Evolutionary conservation across 2,797 vertebrate species (phyloP).

Genomic region (Zalophus californianus): DNA sequence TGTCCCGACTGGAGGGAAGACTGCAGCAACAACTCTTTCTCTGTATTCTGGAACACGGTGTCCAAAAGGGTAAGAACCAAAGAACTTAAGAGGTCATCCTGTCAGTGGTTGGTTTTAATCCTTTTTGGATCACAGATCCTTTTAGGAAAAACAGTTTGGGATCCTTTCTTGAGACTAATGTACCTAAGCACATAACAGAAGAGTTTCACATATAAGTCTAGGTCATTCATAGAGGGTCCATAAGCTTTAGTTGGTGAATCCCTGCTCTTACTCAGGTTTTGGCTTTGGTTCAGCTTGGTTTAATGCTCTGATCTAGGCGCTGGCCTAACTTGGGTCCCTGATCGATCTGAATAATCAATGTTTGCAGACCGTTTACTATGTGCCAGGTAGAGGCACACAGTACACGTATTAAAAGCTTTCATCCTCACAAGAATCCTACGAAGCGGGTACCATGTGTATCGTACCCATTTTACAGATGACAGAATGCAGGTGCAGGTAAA

Average conservation of each 20-base stretch:
- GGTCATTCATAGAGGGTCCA: background rate
- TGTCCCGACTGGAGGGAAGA: slow-evolving; percentile 86
- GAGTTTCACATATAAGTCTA: background rate
- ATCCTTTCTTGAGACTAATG: background rate
- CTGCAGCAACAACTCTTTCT: slow-evolving; percentile 83
- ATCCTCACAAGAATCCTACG: background rate
- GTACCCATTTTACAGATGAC: background rate
- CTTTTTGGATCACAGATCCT: background rate
- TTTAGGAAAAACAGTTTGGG: background rate
- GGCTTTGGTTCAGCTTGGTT: background rate
- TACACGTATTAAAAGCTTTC: background rate
- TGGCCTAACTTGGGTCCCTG: background rate
- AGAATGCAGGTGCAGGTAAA: no score
- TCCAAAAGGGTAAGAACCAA: slow-evolving; percentile 87
- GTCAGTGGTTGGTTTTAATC: background rate
- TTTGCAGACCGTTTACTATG: background rate
- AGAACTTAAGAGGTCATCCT: background rate
- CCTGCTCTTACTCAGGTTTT: background rate
- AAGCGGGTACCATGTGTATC: background rate
- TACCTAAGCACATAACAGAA: background rate
- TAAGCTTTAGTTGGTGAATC: background rate
- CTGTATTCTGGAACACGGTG: slow-evolving; percentile 87
- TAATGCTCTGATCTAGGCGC: background rate
- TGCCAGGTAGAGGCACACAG: background rate
- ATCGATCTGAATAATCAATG: background rate